These are phyloP conservation scores for Amphimedon queenslandica DNA, from an alignment of 37 sponge, comb jelly and placozoan species.

Conservation along the genomic window DNA sequence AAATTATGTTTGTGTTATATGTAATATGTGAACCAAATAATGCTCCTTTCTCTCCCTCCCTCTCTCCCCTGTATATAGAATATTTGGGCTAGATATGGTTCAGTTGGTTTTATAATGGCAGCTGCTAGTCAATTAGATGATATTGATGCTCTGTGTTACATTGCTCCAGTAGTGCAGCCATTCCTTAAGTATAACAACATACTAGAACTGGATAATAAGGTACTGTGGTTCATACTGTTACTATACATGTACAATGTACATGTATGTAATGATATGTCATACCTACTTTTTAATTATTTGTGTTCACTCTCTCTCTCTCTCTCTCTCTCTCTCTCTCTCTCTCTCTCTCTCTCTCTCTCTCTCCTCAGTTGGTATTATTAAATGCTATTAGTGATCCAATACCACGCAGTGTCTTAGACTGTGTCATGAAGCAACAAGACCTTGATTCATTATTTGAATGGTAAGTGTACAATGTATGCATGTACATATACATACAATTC, in stretches of 20 bases:
- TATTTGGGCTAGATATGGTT: constrained; percentile 84
- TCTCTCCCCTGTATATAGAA: constrained; percentile 45
- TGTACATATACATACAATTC: too few species aligned
- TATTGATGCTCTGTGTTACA: constrained; percentile 78
- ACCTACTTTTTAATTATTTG: not conserved
- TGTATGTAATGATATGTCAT: not conserved
- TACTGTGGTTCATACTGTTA: not conserved
- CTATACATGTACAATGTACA: too few species aligned
- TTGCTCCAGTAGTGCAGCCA: constrained; percentile 52
- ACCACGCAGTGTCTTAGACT: constrained; percentile 71
- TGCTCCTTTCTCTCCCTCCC: too few species aligned
- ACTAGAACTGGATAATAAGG: constrained; percentile 48
- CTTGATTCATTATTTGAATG: constrained; percentile 49
- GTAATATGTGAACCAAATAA: not conserved
- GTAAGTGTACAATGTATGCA: too few species aligned
- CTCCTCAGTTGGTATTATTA: constrained; percentile 56
- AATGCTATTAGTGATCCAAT: constrained; percentile 67
- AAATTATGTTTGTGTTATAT: not conserved
- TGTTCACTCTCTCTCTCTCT: too few species aligned
- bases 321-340: too few species aligned
- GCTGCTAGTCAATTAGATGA: constrained; percentile 48
- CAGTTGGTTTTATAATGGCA: constrained; percentile 74
- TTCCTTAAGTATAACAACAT: constrained; percentile 68
- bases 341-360: constrained; percentile 30
- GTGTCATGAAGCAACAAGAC: constrained; percentile 56